These are phyloP conservation scores for Drosophila stalkeri DNA, from an alignment of 2,888 invertebrate genomes.

Conservation along the genomic window DNA sequence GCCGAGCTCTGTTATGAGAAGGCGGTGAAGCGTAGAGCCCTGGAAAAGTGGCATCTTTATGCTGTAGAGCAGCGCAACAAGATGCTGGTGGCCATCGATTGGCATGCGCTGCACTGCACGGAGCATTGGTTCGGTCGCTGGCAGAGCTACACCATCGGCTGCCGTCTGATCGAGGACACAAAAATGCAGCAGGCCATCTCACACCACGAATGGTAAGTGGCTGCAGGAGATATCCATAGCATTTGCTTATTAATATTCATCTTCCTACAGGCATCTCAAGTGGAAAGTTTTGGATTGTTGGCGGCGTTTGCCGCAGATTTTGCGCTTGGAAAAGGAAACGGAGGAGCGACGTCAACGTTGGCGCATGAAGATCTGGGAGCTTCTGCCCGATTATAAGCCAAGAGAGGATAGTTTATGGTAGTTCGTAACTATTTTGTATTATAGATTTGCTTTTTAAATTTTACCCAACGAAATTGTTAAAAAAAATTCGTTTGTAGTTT, in stretches of 20 bases:
- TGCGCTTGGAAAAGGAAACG: slow-evolving; percentile 88
- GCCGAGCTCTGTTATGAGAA: slow-evolving; percentile 87
- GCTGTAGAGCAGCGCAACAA: slow-evolving; percentile 85
- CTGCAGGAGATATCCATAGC: no score
- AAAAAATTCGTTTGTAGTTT: not conserved
- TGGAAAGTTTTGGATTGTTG: slow-evolving; percentile 87
- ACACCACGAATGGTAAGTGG: slow-evolving; percentile 84
- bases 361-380: slow-evolving; percentile 90
- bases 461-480: not conserved
- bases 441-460: slow-evolving; percentile 13
- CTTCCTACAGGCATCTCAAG: slow-evolving; percentile 81
- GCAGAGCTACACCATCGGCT: slow-evolving; percentile 84
- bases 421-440: slow-evolving; percentile 13
- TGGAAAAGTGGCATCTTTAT: slow-evolving; percentile 86
- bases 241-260: not conserved
- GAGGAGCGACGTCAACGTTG: slow-evolving; percentile 89
- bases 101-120: slow-evolving; percentile 88
- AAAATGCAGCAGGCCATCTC: slow-evolving; percentile 85
- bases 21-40: slow-evolving; percentile 85
- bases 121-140: slow-evolving; percentile 86
- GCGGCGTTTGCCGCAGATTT: slow-evolving; percentile 88
- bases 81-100: slow-evolving; percentile 90
- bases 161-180: slow-evolving; percentile 85
- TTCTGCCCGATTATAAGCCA: slow-evolving; percentile 90
- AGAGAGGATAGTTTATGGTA: slow-evolving; percentile 75